phyloP scores from a whole-genome alignment of 2,888 invertebrate species.

The Mythimna pallens region DNA sequence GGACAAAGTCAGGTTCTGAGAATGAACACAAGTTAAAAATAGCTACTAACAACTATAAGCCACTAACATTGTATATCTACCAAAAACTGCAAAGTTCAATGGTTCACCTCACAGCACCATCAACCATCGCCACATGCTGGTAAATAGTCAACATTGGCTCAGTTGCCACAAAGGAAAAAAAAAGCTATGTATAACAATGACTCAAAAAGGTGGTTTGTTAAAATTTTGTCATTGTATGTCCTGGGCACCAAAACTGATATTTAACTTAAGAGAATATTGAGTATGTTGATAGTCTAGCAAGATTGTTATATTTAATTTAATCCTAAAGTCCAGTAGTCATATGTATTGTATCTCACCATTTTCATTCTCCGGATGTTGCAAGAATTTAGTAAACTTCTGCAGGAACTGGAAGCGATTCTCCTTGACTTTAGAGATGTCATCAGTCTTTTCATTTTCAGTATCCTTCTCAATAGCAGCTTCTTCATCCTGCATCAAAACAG shows the following conservation, averaged over 20 bases:
- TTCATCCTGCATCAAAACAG: constrained; percentile 76
- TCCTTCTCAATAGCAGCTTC: constrained; percentile 83
- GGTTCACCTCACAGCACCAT: no score
- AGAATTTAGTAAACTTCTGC: constrained; percentile 83
- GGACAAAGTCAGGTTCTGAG: no score
- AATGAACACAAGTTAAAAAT: no score
- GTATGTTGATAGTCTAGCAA: not conserved
- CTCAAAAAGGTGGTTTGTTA: no score
- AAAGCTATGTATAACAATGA: no score
- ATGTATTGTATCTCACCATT: constrained; percentile 71
- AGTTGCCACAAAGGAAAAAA: no score
- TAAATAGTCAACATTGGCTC: no score
- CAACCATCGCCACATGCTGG: no score
- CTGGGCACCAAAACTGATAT: not conserved
- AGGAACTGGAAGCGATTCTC: constrained; percentile 82
- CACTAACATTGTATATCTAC: no score
- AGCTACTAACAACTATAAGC: no score
- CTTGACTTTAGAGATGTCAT: constrained; percentile 81
- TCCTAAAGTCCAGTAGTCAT: not conserved
- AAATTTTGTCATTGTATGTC: no score
- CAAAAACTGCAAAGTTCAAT: no score
- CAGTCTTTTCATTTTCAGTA: constrained; percentile 80
- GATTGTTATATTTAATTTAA: not conserved
- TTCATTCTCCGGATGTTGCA: constrained; percentile 80
- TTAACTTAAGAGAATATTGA: not conserved